phyloP scores from a whole-genome alignment of 1,140 invertebrate genomes.

The Drosophila lacteicornis region DNA sequence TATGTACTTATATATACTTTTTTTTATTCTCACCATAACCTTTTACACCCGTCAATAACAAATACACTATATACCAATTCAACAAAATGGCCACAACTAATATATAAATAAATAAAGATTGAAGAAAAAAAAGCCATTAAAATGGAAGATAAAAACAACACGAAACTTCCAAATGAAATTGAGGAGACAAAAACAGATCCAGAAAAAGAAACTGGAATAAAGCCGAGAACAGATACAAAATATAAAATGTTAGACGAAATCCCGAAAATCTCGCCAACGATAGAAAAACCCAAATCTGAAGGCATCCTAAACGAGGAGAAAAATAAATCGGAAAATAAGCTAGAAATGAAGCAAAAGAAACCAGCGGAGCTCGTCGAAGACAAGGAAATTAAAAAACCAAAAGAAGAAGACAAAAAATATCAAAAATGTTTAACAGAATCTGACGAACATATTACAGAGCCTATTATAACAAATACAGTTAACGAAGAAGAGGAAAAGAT shows the following conservation, averaged over 20 bases:
- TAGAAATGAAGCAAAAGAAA: not conserved
- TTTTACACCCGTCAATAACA: slow-evolving; percentile 12
- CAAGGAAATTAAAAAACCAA: not conserved
- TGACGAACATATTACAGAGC: not conserved
- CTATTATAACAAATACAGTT: not conserved
- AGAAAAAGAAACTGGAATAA: not conserved
- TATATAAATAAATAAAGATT: not conserved
- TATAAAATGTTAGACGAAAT: not conserved
- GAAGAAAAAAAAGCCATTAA: not conserved
- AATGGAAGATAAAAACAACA: not conserved
- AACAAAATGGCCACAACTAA: not conserved
- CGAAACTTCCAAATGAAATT: not conserved
- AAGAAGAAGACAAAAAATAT: not conserved
- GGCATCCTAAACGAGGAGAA: not conserved
- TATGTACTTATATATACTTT: not conserved
- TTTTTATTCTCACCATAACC: slow-evolving; percentile 5
- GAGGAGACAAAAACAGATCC: not conserved
- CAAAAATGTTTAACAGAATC: not conserved
- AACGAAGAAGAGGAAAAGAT: not conserved
- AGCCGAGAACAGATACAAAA: not conserved
- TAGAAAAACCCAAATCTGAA: not conserved
- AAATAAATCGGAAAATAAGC: not conserved
- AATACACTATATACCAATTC: slow-evolving; percentile 3
- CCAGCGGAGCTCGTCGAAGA: not conserved
- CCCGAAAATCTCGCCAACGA: not conserved